Evolutionary conservation across 1,140 invertebrate genomes (phyloP).

Genomic region (Hyphantria cunea): DNA sequence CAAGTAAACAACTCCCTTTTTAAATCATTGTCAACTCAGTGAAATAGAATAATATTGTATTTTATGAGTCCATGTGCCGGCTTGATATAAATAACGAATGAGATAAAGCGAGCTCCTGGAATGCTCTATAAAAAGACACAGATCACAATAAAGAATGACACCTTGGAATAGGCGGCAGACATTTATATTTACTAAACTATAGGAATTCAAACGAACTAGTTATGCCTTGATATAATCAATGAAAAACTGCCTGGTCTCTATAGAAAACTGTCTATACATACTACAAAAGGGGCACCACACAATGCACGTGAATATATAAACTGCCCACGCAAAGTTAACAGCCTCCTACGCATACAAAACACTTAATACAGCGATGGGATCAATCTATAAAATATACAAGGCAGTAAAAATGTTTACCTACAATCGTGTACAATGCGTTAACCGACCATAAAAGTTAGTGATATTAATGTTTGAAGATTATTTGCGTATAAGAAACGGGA

Average conservation of each 20-base stretch:
- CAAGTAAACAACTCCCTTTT: neutral
- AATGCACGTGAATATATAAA: constrained; percentile 60
- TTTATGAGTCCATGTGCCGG: no score
- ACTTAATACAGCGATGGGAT: constrained; percentile 57
- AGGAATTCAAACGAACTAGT: constrained; percentile 32
- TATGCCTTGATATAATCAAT: constrained; percentile 44
- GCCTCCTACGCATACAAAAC: constrained; percentile 55
- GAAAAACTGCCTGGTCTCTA: constrained; percentile 52
- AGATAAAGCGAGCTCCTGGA: constrained; percentile 5
- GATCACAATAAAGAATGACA: constrained; percentile 6
- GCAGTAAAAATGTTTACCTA: constrained; percentile 47
- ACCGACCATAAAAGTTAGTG: constrained; percentile 24
- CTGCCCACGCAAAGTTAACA: constrained; percentile 59
- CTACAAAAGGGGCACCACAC: constrained; percentile 34
- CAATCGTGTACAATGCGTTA: constrained; percentile 27
- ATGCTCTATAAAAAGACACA: constrained; percentile 15
- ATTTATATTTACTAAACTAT: constrained; percentile 9
- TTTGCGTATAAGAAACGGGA: constrained; percentile 10
- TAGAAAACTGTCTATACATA: constrained; percentile 39
- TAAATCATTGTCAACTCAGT: neutral
- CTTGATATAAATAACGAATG: no score
- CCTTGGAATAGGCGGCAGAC: constrained; percentile 11
- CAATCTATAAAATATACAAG: constrained; percentile 67
- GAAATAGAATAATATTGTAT: no score
- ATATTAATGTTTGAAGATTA: constrained; percentile 15